Conservation (phyloP, 2,113 vertebrate genomes). For the Ptychochromis oligacanthus region DNA sequence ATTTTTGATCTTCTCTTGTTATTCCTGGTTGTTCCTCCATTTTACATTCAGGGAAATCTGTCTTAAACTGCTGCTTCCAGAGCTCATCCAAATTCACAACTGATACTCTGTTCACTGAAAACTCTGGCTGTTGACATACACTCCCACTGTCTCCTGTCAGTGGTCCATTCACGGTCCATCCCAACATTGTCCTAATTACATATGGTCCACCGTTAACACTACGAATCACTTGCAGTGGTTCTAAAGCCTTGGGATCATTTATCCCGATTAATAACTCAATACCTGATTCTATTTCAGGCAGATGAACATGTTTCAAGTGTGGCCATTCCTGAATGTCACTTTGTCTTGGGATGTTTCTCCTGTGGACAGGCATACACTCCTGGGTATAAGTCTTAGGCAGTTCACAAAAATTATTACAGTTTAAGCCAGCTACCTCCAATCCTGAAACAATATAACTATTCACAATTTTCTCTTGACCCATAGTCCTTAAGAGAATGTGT, state of each 20-base stretch:
- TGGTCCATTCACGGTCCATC: background rate
- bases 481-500: too few relatives aligned
- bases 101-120: background rate
- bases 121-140: background rate
- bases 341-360: background rate
- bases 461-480: too few relatives aligned
- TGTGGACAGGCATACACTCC: background rate
- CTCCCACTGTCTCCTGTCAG: background rate
- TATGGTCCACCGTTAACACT: background rate
- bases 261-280: background rate
- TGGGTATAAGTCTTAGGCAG: background rate
- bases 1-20: background rate
- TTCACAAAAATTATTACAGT: background rate
- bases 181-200: background rate
- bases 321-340: background rate
- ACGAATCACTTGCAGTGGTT: background rate
- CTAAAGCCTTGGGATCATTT: background rate
- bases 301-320: background rate
- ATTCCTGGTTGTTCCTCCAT: background rate
- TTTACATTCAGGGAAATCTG: background rate
- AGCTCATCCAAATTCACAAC: background rate
- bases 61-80: background rate
- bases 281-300: background rate
- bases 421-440: background rate
- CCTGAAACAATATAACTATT: background rate